phyloP scores from a whole-genome alignment of 2,113 vertebrate species.

The Cottus gobio region DNA sequence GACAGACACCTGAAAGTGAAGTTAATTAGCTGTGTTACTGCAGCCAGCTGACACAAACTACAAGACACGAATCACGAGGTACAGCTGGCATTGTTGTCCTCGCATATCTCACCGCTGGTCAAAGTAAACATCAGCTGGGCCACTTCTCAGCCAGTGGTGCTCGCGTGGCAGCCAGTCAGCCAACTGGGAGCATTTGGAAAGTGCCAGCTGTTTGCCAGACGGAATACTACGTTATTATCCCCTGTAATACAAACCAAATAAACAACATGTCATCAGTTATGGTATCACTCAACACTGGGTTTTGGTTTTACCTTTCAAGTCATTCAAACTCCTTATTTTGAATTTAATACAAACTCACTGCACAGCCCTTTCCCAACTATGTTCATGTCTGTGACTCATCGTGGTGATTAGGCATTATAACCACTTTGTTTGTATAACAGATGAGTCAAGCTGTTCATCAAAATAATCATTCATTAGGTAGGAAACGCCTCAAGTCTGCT shows the following conservation, averaged over 20 bases:
- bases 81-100: too few species aligned
- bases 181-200: not conserved
- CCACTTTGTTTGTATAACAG: not conserved
- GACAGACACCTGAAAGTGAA: not conserved
- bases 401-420: not conserved
- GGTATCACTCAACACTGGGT: not conserved
- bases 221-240: not conserved
- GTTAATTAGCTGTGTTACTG: not conserved
- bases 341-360: not conserved
- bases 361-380: not conserved
- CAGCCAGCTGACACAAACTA: constrained; percentile 13
- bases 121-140: not conserved
- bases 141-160: constrained; percentile 10
- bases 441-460: too few species aligned
- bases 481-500: not conserved
- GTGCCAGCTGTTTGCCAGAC: constrained; percentile 2
- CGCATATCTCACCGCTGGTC: not conserved
- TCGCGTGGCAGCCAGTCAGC: constrained; percentile 65
- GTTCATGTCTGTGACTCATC: not conserved
- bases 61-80: not conserved
- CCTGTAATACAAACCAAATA: not conserved
- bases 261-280: not conserved
- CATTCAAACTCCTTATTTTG: not conserved
- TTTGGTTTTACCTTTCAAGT: not conserved
- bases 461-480: not conserved